These are phyloP conservation scores for Neodiprion lecontei DNA, from an alignment of 1,140 invertebrate species.

Conservation along the genomic window DNA sequence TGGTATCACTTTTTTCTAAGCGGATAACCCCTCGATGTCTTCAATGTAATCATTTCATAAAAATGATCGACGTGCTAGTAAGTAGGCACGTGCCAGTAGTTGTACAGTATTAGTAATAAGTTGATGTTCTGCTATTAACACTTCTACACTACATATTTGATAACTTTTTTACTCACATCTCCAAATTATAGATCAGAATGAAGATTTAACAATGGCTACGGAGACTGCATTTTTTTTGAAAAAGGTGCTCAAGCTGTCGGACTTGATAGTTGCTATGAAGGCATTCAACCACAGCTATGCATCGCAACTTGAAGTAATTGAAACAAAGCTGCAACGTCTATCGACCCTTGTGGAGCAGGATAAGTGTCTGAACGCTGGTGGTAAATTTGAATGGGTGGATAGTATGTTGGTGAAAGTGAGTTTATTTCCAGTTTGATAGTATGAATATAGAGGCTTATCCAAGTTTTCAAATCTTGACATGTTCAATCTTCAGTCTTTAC, in stretches of 20 bases:
- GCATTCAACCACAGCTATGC: conserved; percentile 19
- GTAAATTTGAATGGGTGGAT: conserved; percentile 98
- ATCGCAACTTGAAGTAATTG: conserved; percentile 53
- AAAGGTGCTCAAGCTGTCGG: conserved; percentile 52
- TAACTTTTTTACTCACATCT: no score
- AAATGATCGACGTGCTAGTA: no score
- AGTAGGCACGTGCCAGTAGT: no score
- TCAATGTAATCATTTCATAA: no score
- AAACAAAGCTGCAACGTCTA: conserved; percentile 48
- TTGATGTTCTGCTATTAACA: no score
- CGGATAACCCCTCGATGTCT: no score
- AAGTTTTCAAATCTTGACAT: background rate
- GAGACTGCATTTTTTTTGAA: conserved; percentile 64
- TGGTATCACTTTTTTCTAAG: no score
- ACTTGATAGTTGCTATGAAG: conserved; percentile 41
- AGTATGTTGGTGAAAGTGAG: conserved; percentile 86
- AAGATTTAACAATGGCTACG: conserved; percentile 55
- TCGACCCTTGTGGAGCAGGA: conserved; percentile 56
- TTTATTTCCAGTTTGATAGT: conserved; percentile 5
- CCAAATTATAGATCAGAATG: conserved; percentile 33
- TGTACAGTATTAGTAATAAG: no score
- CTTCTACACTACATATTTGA: no score
- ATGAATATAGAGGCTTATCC: background rate
- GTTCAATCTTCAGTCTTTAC: conserved; percentile 68
- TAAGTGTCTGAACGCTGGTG: conserved; percentile 74